Evolutionary conservation across 2,797 vertebrate species (phyloP).

Genomic region (Acropternis orthonyx): DNA sequence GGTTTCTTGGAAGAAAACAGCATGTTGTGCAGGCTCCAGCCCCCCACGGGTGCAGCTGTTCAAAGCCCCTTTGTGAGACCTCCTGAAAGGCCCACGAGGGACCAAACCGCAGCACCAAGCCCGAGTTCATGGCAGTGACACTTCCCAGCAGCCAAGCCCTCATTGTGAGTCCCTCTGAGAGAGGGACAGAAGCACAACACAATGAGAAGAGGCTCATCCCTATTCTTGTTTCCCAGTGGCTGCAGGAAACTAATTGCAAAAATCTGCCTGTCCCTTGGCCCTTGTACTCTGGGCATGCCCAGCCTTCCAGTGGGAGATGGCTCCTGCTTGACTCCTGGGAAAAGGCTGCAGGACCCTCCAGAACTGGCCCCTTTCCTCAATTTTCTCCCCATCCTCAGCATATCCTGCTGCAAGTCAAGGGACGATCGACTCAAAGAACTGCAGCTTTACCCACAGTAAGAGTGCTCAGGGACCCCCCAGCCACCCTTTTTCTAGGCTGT

Average conservation of each 20-base stretch:
- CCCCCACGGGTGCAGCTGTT: constrained; percentile 38
- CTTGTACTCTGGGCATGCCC: not conserved
- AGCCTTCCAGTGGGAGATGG: not conserved
- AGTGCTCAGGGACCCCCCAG: not conserved
- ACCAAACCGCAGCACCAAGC: not conserved
- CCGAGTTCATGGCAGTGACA: not conserved
- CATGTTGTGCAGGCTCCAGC: constrained; percentile 8
- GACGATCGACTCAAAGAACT: not conserved
- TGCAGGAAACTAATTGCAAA: not conserved
- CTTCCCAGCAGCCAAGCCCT: not conserved
- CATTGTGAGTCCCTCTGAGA: not conserved
- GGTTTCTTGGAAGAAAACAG: constrained; percentile 72
- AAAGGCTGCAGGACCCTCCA: not conserved
- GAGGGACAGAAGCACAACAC: not conserved
- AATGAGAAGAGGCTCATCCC: not conserved
- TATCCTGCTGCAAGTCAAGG: not conserved
- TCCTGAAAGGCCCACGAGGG: constrained; percentile 26
- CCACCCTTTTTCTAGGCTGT: not conserved
- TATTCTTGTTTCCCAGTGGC: not conserved
- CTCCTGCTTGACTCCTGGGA: not conserved
- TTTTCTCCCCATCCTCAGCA: accelerated
- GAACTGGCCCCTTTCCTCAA: not conserved
- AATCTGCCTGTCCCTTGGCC: not conserved
- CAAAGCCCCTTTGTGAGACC: constrained; percentile 36
- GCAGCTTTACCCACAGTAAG: not conserved